A percentile compares a stretch with the other conserved stretches of the same genome.
Evolutionary conservation across 2,113 vertebrate genomes (phyloP).

Genomic region (Ellobius talpinus): DNA sequence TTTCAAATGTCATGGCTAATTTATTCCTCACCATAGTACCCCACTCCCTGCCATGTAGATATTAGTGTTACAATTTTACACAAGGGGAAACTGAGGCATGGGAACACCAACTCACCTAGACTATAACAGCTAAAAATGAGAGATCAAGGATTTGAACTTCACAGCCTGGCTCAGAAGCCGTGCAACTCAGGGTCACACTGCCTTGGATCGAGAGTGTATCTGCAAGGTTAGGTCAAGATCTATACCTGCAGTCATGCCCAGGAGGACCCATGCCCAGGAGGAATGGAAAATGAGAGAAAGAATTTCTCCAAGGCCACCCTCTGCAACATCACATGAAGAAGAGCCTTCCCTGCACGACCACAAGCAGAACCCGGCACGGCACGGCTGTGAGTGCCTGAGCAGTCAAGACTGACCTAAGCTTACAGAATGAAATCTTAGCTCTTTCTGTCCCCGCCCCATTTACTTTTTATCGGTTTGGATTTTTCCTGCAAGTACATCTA

Average conservation of each 20-base stretch:
- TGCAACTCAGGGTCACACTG: accelerated
- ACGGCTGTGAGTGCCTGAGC: neutral
- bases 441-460: neutral
- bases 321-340: neutral
- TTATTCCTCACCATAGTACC: neutral
- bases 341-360: neutral
- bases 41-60: neutral
- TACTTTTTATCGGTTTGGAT: neutral
- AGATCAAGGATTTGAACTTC: neutral
- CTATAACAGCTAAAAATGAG: neutral
- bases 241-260: neutral
- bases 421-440: neutral
- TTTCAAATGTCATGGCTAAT: neutral
- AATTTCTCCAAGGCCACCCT: neutral
- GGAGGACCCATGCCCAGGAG: neutral
- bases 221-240: neutral
- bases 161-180: neutral
- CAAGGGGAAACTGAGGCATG: neutral
- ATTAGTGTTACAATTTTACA: neutral
- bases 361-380: neutral
- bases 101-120: neutral
- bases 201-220: neutral
- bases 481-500: slow-evolving; percentile 14
- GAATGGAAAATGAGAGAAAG: neutral
- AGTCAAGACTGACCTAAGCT: neutral